Base-by-base conservation (phyloP, 1,140 invertebrate genomes). In the Kradibia gibbosae region DNA sequence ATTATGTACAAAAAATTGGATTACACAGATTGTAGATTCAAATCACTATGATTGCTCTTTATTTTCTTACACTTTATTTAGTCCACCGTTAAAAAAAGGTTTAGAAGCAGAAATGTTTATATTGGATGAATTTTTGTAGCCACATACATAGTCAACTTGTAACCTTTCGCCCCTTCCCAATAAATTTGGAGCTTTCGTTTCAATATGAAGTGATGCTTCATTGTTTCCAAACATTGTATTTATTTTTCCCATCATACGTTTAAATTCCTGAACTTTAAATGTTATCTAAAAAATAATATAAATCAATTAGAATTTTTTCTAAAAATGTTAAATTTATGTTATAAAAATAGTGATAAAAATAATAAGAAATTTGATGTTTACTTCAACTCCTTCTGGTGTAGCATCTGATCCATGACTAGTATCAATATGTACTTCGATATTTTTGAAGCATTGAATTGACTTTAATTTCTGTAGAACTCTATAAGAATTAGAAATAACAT, bases 171-270 rank as follows among this genome's bases (percentile, higher is more conserved):
- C 97, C 85, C 96, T 90, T 3, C 97, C 97, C 85, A 95, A 92
- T 50, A 97, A 88, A 92, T 98, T 98, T 0, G 96, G 96, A 76
- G 95, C 90, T 85, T 93, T 92, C 17, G 94, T 88, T 50, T 94
- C 94, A 28, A 97, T 90, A 17, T 95, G 92, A 48, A 98, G 84
- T 39, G 95, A 95, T 13, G 95, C 96, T 88, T 97, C 96, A 89
- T 98, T 98, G 84, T 96, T 96, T 39, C 96, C 96, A 77, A 97
- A 94, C 81, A 95, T 93, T 0, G 96, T 97, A 84, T 94, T 96
- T 53, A 97, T 92, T n/a, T 95, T 95, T 17, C 96, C 97, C 60
- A 94, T 93, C 39, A 97, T 86, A 42, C 95, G 88, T 70, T 94
- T 94, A 74, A 94, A 86, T 91, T 98, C 97, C 79, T 93, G 92